These are phyloP conservation scores for Meloidogyne hapla DNA, from an alignment of 1,140 invertebrate genomes.

Conservation along the genomic window DNA sequence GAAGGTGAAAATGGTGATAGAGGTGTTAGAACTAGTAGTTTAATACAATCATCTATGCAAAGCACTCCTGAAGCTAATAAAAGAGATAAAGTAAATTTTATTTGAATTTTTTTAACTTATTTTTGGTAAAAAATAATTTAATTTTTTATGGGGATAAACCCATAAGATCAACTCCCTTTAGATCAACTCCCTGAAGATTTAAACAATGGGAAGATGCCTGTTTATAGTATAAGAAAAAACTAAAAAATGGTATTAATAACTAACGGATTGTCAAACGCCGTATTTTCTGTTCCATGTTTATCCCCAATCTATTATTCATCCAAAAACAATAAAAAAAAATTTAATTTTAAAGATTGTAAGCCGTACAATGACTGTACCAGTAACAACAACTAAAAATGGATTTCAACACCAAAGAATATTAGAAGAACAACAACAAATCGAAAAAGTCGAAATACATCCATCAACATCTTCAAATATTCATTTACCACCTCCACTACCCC, in stretches of 20 bases:
- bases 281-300: too few relatives aligned
- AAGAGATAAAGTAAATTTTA: conserved; percentile 12
- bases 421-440: not conserved
- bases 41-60: conserved; percentile 11
- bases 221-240: too few relatives aligned
- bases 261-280: too few relatives aligned
- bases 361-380: conserved; percentile 22
- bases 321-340: not conserved
- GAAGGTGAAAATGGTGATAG: not conserved
- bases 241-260: too few relatives aligned
- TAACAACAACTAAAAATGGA: conserved; percentile 23
- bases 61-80: conserved; percentile 26
- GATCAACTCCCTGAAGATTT: too few relatives aligned
- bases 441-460: not conserved
- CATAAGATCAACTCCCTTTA: too few relatives aligned
- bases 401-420: conserved; percentile 8
- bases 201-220: too few relatives aligned
- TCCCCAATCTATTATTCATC: not conserved
- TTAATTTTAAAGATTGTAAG: not conserved
- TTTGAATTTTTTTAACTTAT: not conserved
- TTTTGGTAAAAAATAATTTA: too few relatives aligned
- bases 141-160: too few relatives aligned
- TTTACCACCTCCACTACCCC: not conserved
- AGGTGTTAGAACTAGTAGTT: not conserved
- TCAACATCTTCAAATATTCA: not conserved